phyloP scores from a whole-genome alignment of 2,113 vertebrate species.

The Patagioenas fasciata region DNA sequence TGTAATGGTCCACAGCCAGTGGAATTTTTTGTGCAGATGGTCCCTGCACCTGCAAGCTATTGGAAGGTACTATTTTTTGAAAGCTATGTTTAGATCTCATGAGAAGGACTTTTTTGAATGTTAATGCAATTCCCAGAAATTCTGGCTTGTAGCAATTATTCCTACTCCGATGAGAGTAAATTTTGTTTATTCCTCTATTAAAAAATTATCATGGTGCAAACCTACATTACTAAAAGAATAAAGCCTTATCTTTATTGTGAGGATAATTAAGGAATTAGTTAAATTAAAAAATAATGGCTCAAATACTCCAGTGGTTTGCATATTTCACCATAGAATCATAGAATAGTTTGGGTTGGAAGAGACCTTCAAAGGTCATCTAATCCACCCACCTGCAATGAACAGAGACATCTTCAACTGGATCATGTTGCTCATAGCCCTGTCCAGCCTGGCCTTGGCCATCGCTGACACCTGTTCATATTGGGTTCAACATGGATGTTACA shows the following conservation, averaged over 20 bases:
- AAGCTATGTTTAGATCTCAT: slow-evolving; percentile 38
- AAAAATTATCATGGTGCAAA: not conserved
- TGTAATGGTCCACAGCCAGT: slow-evolving; percentile 7
- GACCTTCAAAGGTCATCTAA: too few species aligned
- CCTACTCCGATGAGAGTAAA: not conserved
- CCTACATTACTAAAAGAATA: not conserved
- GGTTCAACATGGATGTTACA: not conserved
- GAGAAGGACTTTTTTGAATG: not conserved
- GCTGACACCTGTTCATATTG: not conserved
- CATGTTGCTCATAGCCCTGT: too few species aligned
- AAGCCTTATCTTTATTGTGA: not conserved
- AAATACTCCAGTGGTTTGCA: not conserved
- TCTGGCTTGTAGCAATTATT: slow-evolving; percentile 13
- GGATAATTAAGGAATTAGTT: not conserved
- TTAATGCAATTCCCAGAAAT: slow-evolving; percentile 28
- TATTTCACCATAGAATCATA: not conserved
- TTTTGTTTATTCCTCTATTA: not conserved
- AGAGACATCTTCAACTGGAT: too few species aligned
- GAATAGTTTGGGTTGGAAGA: too few species aligned
- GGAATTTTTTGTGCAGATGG: slow-evolving; percentile 31
- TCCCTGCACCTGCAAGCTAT: slow-evolving; percentile 26
- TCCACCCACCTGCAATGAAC: too few species aligned
- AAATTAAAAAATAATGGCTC: not conserved
- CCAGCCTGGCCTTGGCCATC: not conserved
- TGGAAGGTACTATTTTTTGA: slow-evolving; percentile 38